Percentiles rank a stretch among this genome's conserved stretches.
These are phyloP conservation scores for Chromobotia macracanthus DNA, from an alignment of 2,797 vertebrate genomes.

Conservation along the genomic window DNA sequence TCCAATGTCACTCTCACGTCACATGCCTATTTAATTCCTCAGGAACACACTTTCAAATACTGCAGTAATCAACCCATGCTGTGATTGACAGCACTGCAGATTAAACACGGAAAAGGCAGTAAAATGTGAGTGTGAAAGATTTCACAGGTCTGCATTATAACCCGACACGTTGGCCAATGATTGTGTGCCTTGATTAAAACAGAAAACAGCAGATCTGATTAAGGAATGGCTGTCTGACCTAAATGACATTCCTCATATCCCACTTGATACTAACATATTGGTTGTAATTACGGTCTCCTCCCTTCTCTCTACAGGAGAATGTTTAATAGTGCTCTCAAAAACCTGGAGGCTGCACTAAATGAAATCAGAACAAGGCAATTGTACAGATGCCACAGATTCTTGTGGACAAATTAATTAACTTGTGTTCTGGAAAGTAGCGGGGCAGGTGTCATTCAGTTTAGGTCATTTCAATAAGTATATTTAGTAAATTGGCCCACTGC, in stretches of 20 bases:
- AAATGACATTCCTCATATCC: conserved; percentile 64
- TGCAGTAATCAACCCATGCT: conserved; percentile 65
- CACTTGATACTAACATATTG: conserved; percentile 54
- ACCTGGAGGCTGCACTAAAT: conserved; percentile 57
- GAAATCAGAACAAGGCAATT: conserved; percentile 44
- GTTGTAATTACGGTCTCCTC: conserved; percentile 62
- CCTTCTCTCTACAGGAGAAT: conserved; percentile 50
- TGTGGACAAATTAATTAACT: conserved; percentile 70
- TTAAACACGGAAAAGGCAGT: conserved; percentile 65
- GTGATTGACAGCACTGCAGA: conserved; percentile 69
- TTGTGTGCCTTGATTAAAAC: conserved; percentile 67
- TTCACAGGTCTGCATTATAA: conserved; percentile 55
- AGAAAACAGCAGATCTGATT: conserved; percentile 58
- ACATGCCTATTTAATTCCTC: conserved; percentile 74
- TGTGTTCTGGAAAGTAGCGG: conserved; percentile 60
- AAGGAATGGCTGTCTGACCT: conserved; percentile 58
- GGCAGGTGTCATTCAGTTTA: conserved; percentile 60
- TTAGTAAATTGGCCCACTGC: conserved; percentile 55
- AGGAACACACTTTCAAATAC: conserved; percentile 72
- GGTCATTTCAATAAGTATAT: conserved; percentile 72
- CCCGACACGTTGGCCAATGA: conserved; percentile 42
- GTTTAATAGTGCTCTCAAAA: conserved; percentile 65
- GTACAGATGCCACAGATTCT: conserved; percentile 61
- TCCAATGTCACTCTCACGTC: conserved; percentile 78
- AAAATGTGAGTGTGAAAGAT: conserved; percentile 61